A percentile compares a stretch with the other conserved stretches of the same genome.
Conservation (phyloP, 2,113 vertebrate species). For the Ranitomeya imitator region DNA sequence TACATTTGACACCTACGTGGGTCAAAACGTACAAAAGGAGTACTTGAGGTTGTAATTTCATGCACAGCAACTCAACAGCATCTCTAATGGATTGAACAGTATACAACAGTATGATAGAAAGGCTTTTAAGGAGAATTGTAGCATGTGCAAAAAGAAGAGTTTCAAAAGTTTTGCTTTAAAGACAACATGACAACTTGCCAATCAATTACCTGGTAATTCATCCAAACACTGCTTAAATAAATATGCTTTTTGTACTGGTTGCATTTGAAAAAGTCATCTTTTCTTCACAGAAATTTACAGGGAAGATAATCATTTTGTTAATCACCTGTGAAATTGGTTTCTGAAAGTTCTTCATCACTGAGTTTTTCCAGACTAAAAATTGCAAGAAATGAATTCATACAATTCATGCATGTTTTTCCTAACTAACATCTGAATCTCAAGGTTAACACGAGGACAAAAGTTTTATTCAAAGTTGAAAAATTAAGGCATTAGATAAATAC, state of each 20-base stretch:
- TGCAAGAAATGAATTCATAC: slow-evolving; percentile 42
- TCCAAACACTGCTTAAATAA: slow-evolving; percentile 44
- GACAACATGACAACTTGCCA: neutral
- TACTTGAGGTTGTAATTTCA: neutral
- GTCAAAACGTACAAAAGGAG: too few relatives aligned
- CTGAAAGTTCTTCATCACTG: slow-evolving; percentile 52
- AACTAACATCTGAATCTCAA: slow-evolving; percentile 36
- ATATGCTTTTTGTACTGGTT: neutral
- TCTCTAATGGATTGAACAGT: neutral
- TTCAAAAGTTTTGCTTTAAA: neutral
- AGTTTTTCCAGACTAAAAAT: slow-evolving; percentile 39
- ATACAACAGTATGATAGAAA: neutral
- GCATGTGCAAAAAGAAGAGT: neutral
- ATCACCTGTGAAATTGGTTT: slow-evolving; percentile 57
- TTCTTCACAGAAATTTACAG: slow-evolving; percentile 32
- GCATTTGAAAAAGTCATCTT: slow-evolving; percentile 39
- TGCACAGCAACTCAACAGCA: neutral
- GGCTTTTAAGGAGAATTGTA: neutral
- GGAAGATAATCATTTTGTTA: slow-evolving; percentile 54
- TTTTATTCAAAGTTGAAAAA: neutral
- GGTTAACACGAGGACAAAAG: slow-evolving; percentile 20
- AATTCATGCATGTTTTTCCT: slow-evolving; percentile 47
- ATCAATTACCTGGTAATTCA: slow-evolving; percentile 47
- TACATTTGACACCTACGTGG: too few relatives aligned
- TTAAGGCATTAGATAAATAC: neutral